Base-by-base conservation (phyloP, 92 coral and sea anemone genomes). In the Plumapathes pennacea region DNA sequence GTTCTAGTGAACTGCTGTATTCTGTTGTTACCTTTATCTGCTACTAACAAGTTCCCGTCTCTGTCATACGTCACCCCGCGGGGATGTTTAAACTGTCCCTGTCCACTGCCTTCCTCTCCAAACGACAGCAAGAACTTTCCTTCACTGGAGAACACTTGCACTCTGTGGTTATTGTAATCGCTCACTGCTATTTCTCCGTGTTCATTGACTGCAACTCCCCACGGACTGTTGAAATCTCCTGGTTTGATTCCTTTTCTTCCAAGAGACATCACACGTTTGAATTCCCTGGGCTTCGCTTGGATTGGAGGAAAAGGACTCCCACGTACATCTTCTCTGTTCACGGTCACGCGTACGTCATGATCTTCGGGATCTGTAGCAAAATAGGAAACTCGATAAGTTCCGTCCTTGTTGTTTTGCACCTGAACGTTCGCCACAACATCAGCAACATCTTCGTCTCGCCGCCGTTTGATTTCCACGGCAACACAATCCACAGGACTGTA, bases 1-100 rank as follows among this genome's bases (percentile, higher is more conserved):
- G 28, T 14, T 10, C 49, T 43, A 34, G 34, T 52, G 8, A 63
- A 64, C 36, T 32, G 34, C 26, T 53, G 52, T 5, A 73, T 31
- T 12, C 81, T 60, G 30, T 68, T 58, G 60, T 73, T 64, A 34
- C 59, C 67, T 33, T 64, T 60, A 32, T 73, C 81, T 21, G 36
- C 73, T 7, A 64, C 81, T 33, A 63, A 25, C 26, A 73, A 13
- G 26, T 63, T 63, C 10, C 46, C 43, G 25, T 73, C 51, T 1
- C 49, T 32, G 22, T 43, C 47, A 26, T 19, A 24, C 13, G 30
- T 73, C 46, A 73, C 28, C 24, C 73, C 81, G 28, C 54, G 53
- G 26, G 81, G 81, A 62, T 62, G 54, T 20, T 51, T 46, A 26
- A 73, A 43, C 17, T 64, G 40, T 21, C 65, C 57, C 13, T 42